Conservation (phyloP, 1,140 invertebrate species). For the Carposina sasakii region DNA sequence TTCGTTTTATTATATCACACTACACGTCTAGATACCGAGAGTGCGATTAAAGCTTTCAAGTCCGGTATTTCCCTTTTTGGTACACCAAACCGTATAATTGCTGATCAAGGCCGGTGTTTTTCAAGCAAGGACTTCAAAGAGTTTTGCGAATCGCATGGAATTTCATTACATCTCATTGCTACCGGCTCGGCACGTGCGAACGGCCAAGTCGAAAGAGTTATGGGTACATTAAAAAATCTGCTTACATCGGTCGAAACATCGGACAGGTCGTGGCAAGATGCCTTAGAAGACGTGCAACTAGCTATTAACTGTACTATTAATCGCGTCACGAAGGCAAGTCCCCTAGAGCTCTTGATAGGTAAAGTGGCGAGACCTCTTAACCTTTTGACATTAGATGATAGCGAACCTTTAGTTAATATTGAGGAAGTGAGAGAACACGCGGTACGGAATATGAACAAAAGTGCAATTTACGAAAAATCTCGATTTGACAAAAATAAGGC, state of each 20-base stretch:
- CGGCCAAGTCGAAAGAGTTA: constrained; percentile 10
- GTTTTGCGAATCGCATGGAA: constrained; percentile 22
- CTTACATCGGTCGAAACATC: constrained; percentile 19
- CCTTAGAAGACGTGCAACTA: constrained; percentile 29
- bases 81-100: neutral
- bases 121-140: constrained; percentile 19
- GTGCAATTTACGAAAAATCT: constrained; percentile 21
- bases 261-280: constrained; percentile 26
- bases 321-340: constrained; percentile 25
- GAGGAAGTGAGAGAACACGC: neutral
- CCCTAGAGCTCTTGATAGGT: constrained; percentile 32
- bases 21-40: neutral
- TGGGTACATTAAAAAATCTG: constrained; percentile 24
- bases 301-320: constrained; percentile 23
- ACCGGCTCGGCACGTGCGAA: constrained; percentile 23
- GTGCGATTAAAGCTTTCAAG: neutral
- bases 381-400: constrained; percentile 18
- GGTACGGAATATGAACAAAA: neutral
- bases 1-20: constrained; percentile 19
- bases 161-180: constrained; percentile 23
- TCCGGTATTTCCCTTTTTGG: neutral
- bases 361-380: constrained; percentile 32
- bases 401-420: neutral
- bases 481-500: constrained; percentile 30
- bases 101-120: constrained; percentile 1